These are phyloP conservation scores for Pristionchus exspectatus DNA, from an alignment of 2,888 invertebrate genomes.

Conservation along the genomic window DNA sequence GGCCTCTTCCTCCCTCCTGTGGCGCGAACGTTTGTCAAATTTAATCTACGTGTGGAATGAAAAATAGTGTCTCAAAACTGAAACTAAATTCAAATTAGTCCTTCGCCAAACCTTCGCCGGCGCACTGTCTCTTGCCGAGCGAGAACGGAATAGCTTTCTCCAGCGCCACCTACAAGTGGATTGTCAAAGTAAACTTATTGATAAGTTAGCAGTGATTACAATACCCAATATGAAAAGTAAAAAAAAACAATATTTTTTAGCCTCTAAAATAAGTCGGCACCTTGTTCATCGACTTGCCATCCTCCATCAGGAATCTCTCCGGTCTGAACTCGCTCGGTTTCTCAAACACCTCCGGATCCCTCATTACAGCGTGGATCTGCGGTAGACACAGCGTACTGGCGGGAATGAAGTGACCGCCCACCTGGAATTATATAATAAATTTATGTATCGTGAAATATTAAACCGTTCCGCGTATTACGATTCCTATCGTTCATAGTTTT, in stretches of 20 bases:
- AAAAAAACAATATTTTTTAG: no score
- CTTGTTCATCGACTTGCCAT: conserved; percentile 65
- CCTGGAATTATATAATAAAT: not conserved
- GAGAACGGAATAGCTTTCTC: not conserved
- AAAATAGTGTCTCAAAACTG: no score
- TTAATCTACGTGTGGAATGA: no score
- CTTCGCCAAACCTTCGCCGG: conserved; percentile 30
- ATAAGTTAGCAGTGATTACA: no score
- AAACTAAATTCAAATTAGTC: no score
- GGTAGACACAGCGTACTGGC: conserved; percentile 1
- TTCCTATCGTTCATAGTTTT: no score
- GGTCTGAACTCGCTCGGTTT: conserved; percentile 64
- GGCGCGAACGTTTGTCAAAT: no score
- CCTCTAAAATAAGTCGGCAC: conserved; percentile 16
- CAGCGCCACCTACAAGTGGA: not conserved
- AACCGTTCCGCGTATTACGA: no score
- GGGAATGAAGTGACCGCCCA: conserved; percentile 48
- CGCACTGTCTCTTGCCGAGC: conserved; percentile 15
- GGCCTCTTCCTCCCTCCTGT: no score
- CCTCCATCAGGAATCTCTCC: conserved; percentile 62
- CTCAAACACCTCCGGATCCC: conserved; percentile 54
- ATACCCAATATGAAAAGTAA: no score
- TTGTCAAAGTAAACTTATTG: not conserved
- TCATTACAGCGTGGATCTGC: not conserved
- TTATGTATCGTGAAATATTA: no score